Conservation (phyloP, 2,888 invertebrate species). For the Lobophora halterata region DNA sequence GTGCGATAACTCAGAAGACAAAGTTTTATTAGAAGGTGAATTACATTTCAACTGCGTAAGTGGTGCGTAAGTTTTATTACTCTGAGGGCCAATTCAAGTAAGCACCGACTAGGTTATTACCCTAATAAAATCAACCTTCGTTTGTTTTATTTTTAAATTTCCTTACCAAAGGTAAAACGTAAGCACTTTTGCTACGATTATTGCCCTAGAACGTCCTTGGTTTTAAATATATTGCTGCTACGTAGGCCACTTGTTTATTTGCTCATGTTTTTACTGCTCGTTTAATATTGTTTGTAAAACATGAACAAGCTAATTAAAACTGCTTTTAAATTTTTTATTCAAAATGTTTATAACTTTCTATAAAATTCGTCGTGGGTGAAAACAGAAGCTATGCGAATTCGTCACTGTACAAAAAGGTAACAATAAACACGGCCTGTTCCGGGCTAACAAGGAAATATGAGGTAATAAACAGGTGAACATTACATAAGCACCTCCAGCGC, state of each 20-base stretch:
- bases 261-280: too few relatives aligned
- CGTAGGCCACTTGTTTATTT: too few relatives aligned
- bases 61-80: slow-evolving; percentile 33
- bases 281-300: too few relatives aligned
- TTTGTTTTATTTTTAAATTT: slow-evolving; percentile 31
- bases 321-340: too few relatives aligned
- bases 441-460: slow-evolving; percentile 34
- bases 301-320: too few relatives aligned
- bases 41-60: slow-evolving; percentile 30
- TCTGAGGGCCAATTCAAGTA: slow-evolving; percentile 27
- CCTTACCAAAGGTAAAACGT: slow-evolving; percentile 14
- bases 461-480: slow-evolving; percentile 43
- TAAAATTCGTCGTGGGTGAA: too few relatives aligned
- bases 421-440: slow-evolving; percentile 29
- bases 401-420: slow-evolving; percentile 25
- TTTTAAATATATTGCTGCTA: slow-evolving; percentile 6
- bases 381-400: slow-evolving; percentile 16
- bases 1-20: slow-evolving; percentile 25
- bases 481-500: slow-evolving; percentile 40
- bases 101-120: slow-evolving; percentile 30
- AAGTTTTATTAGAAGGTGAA: slow-evolving; percentile 33
- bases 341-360: too few relatives aligned
- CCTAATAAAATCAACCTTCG: slow-evolving; percentile 30
- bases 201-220: slow-evolving; percentile 7
- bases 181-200: slow-evolving; percentile 5